A percentile compares a stretch with the other conserved stretches of the same genome.
phyloP scores from a whole-genome alignment of 2,797 vertebrate species.

The Phalloptychus januarius region DNA sequence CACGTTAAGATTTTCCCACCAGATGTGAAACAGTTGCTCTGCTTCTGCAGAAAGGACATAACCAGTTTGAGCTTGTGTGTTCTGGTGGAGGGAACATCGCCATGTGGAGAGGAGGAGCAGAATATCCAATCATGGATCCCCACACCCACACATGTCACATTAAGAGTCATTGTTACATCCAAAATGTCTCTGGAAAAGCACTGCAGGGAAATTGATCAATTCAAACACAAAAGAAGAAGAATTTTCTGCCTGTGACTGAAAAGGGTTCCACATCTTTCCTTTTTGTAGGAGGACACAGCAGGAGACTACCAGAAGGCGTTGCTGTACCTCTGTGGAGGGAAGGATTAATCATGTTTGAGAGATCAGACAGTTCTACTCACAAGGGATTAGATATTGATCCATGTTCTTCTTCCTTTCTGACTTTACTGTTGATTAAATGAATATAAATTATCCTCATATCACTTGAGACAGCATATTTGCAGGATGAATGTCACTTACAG shows the following conservation, averaged over 20 bases:
- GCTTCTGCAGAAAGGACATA: background rate
- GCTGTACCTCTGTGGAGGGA: slow-evolving; percentile 90
- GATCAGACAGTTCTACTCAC: slow-evolving; percentile 43
- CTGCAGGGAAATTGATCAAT: background rate
- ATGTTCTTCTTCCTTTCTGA: slow-evolving; percentile 32
- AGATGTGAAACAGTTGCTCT: background rate
- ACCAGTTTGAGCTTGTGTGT: slow-evolving; percentile 8
- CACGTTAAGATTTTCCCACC: too few relatives aligned
- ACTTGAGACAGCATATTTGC: slow-evolving; percentile 17
- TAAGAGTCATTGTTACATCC: background rate
- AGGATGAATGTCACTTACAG: slow-evolving; percentile 5
- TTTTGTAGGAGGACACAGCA: slow-evolving; percentile 87
- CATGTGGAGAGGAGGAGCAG: slow-evolving; percentile 42
- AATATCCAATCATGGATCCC: background rate
- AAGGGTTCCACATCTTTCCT: slow-evolving; percentile 6
- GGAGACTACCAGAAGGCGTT: slow-evolving; percentile 94
- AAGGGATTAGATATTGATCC: slow-evolving; percentile 47
- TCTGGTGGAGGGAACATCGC: slow-evolving; percentile 20
- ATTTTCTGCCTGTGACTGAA: background rate
- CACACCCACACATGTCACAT: slow-evolving; percentile 5
- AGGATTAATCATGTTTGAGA: slow-evolving; percentile 74
- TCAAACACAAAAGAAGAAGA: background rate
- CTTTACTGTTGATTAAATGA: slow-evolving; percentile 49
- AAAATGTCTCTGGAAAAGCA: slow-evolving; percentile 3
- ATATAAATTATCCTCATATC: slow-evolving; percentile 37